Percentiles rank a stretch among this genome's conserved stretches.
Conservation (phyloP, 2,113 vertebrate species). For the Phyllopteryx taeniolatus region DNA sequence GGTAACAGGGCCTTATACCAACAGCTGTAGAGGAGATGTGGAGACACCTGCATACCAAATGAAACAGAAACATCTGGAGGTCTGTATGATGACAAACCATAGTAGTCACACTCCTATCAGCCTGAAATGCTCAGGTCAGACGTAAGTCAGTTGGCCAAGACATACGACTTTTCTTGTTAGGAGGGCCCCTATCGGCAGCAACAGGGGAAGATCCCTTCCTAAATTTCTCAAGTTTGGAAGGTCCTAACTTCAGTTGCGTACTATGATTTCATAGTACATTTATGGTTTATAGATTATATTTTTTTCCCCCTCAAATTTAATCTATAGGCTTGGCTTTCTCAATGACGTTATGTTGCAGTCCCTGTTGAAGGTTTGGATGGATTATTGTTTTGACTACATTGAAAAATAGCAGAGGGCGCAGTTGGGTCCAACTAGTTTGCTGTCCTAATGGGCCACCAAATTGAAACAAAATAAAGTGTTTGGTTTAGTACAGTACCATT, state of each 20-base stretch:
- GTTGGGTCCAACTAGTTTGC: background rate
- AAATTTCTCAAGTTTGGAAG: background rate
- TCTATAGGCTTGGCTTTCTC: background rate
- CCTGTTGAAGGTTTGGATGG: background rate
- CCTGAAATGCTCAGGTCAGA: conserved; percentile 63
- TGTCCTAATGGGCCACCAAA: background rate
- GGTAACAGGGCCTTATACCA: conserved; percentile 53
- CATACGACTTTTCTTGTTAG: conserved; percentile 43
- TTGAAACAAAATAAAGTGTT: background rate
- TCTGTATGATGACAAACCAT: conserved; percentile 49
- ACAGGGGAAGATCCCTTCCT: conserved; percentile 16
- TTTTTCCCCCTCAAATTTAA: background rate
- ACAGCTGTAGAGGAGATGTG: conserved; percentile 71
- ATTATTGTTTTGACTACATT: background rate
- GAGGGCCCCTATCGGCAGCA: conserved; percentile 35
- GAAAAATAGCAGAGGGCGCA: background rate
- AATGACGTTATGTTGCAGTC: background rate
- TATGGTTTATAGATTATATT: background rate
- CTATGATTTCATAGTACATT: too few species aligned
- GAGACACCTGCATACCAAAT: conserved; percentile 76
- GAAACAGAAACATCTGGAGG: conserved; percentile 74
- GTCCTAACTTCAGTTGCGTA: background rate
- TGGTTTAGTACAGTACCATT: too few species aligned
- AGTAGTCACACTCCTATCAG: conserved; percentile 46
- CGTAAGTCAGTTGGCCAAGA: conserved; percentile 59